These are phyloP conservation scores for Trypoxylon attenuatum DNA, from an alignment of 2,888 invertebrate genomes.

Conservation along the genomic window DNA sequence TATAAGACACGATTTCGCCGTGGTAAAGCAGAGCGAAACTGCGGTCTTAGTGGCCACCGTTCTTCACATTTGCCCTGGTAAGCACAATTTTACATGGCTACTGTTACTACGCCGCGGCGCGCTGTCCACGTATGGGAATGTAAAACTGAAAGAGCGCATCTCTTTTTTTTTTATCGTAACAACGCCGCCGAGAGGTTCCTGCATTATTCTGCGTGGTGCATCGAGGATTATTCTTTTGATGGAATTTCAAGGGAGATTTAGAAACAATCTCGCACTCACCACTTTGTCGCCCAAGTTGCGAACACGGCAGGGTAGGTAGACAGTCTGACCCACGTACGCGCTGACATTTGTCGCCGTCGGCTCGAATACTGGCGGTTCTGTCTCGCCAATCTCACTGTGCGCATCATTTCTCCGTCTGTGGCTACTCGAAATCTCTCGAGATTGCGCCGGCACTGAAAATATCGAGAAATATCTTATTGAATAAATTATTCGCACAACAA, in stretches of 20 bases:
- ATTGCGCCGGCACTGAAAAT: constrained; percentile 47
- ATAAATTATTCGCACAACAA: background rate
- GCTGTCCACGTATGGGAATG: background rate
- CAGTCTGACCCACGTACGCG: constrained; percentile 71
- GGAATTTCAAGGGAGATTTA: background rate
- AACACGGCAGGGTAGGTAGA: constrained; percentile 70
- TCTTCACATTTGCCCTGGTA: too few species aligned
- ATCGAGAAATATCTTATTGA: background rate
- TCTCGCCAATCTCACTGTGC: constrained; percentile 50
- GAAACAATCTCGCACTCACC: too few species aligned
- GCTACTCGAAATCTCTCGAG: constrained; percentile 40
- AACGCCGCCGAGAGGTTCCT: background rate
- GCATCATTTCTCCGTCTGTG: constrained; percentile 44
- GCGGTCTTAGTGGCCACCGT: background rate
- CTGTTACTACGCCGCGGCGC: background rate
- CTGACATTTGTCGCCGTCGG: constrained; percentile 70
- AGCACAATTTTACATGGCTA: background rate
- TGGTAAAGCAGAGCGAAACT: background rate
- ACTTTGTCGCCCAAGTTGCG: constrained; percentile 70
- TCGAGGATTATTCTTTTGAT: background rate
- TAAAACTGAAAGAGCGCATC: background rate
- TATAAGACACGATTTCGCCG: constrained; percentile 14
- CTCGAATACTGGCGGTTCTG: constrained; percentile 66
- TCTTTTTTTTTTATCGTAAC: background rate
- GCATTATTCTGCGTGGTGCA: background rate